A percentile compares a stretch with the other conserved stretches of the same genome.
phyloP scores from a whole-genome alignment of 1,140 invertebrate species.

The Ostrea denselamellosa region DNA sequence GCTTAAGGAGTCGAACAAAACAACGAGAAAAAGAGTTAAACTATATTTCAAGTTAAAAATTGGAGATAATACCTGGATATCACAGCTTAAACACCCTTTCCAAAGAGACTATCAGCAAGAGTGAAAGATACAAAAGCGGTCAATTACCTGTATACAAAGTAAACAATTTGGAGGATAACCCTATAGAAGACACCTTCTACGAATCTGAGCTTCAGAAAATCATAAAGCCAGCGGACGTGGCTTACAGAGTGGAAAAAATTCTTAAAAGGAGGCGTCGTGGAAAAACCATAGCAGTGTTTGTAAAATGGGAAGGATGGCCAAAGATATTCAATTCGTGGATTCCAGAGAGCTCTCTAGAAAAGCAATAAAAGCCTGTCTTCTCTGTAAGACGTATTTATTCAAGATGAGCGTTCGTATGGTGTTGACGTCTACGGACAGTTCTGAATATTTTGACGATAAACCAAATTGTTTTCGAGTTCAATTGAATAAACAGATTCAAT shows the following conservation, averaged over 20 bases:
- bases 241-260: slow-evolving; percentile 37
- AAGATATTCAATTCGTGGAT: slow-evolving; percentile 57
- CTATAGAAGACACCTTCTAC: slow-evolving; percentile 53
- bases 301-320: slow-evolving; percentile 54
- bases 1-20: background rate
- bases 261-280: slow-evolving; percentile 35
- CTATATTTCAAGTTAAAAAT: slow-evolving; percentile 48
- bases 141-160: slow-evolving; percentile 49
- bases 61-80: slow-evolving; percentile 48
- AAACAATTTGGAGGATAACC: slow-evolving; percentile 32
- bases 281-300: slow-evolving; percentile 42
- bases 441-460: slow-evolving; percentile 36
- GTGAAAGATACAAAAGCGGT: slow-evolving; percentile 39
- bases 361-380: background rate
- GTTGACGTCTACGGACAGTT: slow-evolving; percentile 40
- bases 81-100: slow-evolving; percentile 48
- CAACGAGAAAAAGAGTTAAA: slow-evolving; percentile 9
- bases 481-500: slow-evolving; percentile 39
- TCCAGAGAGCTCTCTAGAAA: slow-evolving; percentile 4
- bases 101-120: slow-evolving; percentile 50
- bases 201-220: slow-evolving; percentile 50
- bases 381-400: background rate
- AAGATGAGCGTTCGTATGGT: slow-evolving; percentile 50
- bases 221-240: background rate
- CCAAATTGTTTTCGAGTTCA: slow-evolving; percentile 42